phyloP scores from a whole-genome alignment of 2,113 vertebrate species.

The Sorex araneus region DNA sequence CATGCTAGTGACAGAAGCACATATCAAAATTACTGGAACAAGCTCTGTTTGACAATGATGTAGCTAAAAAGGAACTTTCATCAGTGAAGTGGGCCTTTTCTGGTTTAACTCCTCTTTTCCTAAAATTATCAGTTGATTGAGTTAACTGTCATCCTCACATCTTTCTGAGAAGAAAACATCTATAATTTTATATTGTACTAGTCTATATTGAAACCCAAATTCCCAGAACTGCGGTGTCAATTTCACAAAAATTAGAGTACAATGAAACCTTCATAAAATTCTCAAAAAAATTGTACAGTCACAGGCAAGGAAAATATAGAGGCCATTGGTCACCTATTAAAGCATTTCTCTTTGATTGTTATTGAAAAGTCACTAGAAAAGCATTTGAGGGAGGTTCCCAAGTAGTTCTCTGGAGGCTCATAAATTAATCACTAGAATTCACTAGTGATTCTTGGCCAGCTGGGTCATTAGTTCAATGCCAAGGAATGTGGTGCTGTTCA shows the following conservation, averaged over 20 bases:
- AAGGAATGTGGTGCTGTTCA: too few species aligned
- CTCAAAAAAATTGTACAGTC: not conserved
- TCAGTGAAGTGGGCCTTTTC: too few species aligned
- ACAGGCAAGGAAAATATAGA: not conserved
- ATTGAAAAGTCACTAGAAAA: not conserved
- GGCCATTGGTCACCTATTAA: not conserved
- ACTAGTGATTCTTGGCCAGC: too few species aligned
- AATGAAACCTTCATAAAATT: slow-evolving; percentile 30
- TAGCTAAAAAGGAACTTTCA: too few species aligned
- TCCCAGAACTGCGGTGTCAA: not conserved
- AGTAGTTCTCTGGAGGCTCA: too few species aligned
- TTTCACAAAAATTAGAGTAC: slow-evolving; percentile 15
- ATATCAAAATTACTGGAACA: too few species aligned
- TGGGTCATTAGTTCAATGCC: too few species aligned
- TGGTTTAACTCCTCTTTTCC: not conserved
- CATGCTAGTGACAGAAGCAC: too few species aligned
- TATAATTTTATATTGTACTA: not conserved
- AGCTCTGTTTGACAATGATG: too few species aligned
- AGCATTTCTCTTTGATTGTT: not conserved
- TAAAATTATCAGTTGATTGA: not conserved
- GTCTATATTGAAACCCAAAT: not conserved
- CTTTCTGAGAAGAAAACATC: not conserved
- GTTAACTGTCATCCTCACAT: not conserved
- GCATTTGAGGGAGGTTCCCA: too few species aligned
- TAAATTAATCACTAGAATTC: too few species aligned